Evolutionary conservation across 2,888 invertebrate genomes (phyloP), one percentile per base, ranked within the genome.

Genomic region (Melanargia galathea): DNA sequence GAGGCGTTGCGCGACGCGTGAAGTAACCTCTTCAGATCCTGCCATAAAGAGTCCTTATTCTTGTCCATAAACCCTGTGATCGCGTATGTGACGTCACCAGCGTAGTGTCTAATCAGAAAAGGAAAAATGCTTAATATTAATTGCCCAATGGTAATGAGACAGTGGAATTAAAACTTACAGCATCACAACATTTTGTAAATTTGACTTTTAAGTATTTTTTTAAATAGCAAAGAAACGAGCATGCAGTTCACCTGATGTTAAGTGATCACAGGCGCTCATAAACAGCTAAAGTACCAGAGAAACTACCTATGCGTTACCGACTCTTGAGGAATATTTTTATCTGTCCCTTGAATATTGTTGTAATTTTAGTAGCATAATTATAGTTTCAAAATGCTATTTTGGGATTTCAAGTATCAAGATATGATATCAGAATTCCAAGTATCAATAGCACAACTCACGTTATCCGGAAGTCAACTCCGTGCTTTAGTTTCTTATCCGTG

Each of bases 31-130:
- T 99, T 99, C 78, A 99, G 97, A 87, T 99, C 99, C 92, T 98
- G 98, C 92, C 97, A 99, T 55, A 99, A 92, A 0, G 97, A 96
- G 84, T 99, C 99, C 85, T 96, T 97, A 91, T 99, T 99, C 91
- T 99, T 99, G 85, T 99, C 99, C 86, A 99, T 94, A 90, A 99
- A 99, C 0, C 98, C 98, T 13, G 93, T 92, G 18, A 98, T 94
- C 60, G 94, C 94, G 91, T 99, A 99, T 13, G 96, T 96, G 30
- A 99, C 99, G 79, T 98, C 97, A 4, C 99, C 99, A 0, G 99
- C 99, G 83, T 99, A 99, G 84, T 99, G 99, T 13, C 94, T 94
- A 79, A 7, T 46, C 79, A 51, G 26, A 20, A 16, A 4, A 51
- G 8, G 18, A 30, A 40, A 30, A 3, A 2, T 40, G 16, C n/a